Evolutionary conservation across 23 tunicate species (phyloP).

Genomic region (Corella eumyota): DNA sequence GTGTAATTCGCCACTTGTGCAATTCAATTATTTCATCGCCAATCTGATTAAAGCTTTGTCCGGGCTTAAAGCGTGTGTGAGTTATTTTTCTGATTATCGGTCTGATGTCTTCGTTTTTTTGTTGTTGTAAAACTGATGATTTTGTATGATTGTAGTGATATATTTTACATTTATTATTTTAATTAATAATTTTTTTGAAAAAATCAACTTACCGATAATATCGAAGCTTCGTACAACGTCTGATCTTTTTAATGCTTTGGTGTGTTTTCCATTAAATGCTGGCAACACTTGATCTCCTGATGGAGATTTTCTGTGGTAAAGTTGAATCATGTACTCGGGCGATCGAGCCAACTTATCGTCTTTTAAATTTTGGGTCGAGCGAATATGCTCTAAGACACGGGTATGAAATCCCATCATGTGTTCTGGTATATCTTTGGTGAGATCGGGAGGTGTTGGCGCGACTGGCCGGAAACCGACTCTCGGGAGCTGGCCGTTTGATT

Average conservation of each 20-base stretch:
- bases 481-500: too few relatives aligned
- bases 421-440: neutral
- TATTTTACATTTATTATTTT: too few relatives aligned
- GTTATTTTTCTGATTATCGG: too few relatives aligned
- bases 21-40: too few relatives aligned
- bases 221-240: slow-evolving; percentile 53
- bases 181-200: neutral
- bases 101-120: too few relatives aligned
- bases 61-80: too few relatives aligned
- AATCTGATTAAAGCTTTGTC: too few relatives aligned
- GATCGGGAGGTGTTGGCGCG: too few relatives aligned
- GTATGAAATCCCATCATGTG: slow-evolving; percentile 15
- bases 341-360: neutral
- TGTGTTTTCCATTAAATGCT: slow-evolving; percentile 14
- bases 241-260: slow-evolving; percentile 37
- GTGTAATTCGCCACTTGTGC: too few relatives aligned
- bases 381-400: slow-evolving; percentile 18
- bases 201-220: slow-evolving; percentile 37
- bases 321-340: slow-evolving; percentile 10
- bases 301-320: slow-evolving; percentile 11
- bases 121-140: too few relatives aligned
- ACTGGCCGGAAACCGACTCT: too few relatives aligned
- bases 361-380: neutral
- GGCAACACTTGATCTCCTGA: neutral
- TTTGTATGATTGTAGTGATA: too few relatives aligned